Evolutionary conservation across 2,113 vertebrate genomes (phyloP), one percentile per base, ranked within the genome.

Genomic region (Zootoca vivipara): DNA sequence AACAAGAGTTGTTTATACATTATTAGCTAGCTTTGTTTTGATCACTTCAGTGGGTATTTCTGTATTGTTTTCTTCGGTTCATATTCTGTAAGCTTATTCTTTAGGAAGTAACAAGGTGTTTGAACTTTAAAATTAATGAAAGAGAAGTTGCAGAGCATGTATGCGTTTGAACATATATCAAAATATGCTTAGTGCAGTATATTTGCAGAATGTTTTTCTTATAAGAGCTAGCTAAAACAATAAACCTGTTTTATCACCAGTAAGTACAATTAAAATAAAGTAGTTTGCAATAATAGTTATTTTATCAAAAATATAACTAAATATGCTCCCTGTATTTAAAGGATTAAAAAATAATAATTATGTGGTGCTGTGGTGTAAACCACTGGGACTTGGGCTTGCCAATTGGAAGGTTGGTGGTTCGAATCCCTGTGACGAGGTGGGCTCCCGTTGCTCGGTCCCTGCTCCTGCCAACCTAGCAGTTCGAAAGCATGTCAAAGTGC

Each of bases 71-170:
- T 30, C 83, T 85, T 81, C 83, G 46, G 82, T 22, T 91, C 90
- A 70, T 75, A 88, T 92, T 62, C 87, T 90, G 1, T 0, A 89
- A 87, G 7, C 72, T 78, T 90, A 84, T 52, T 85, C 73, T 73
- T 18, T 91, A 87, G 70, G 64, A 3, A 72, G 33, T 42, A 56
- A 46, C 77, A 46, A 81, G 13, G 0, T 73, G 92, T 90, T 82
- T 4, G 33, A 78, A 52, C 94, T 85, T 38, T 89, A 0, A 20
- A 33, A 0, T 1, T 40, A 1, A 67, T 79, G 35, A 62, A 64
- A 62, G 26, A 81, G 78, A 73, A 90, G 92, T 24, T 64, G 94
- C 87, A 22, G 82, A 93, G 87, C 86, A 70, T 91, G 89, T 80
- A 0, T 90, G 82, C 78, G 28, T 26, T 52, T 35, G 1, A 62